A percentile compares a stretch with the other conserved stretches of the same genome.
phyloP scores from a whole-genome alignment of 1,140 invertebrate species.

The Cardiocondyla obscurior region DNA sequence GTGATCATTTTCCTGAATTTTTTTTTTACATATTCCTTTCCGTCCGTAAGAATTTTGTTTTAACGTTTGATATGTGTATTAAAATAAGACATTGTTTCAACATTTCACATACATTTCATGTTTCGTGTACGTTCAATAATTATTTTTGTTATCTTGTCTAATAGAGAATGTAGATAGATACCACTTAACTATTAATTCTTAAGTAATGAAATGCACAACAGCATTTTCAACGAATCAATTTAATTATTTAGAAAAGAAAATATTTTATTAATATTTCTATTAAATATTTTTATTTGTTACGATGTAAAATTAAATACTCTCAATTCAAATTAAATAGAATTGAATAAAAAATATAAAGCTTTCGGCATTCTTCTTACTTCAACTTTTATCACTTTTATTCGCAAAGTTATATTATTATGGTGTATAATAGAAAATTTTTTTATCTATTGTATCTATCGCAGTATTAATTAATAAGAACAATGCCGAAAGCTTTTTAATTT shows the following conservation, averaged over 20 bases:
- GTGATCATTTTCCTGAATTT: constrained; percentile 56
- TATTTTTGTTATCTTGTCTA: neutral
- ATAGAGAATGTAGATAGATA: neutral
- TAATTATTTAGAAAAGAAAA: neutral
- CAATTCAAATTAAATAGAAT: neutral
- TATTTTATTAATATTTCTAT: neutral
- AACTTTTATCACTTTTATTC: neutral
- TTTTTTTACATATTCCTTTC: neutral
- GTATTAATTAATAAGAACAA: neutral
- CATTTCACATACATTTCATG: neutral
- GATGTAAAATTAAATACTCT: neutral
- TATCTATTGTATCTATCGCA: neutral
- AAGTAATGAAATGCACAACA: neutral
- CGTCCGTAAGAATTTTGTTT: neutral
- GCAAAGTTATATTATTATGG: neutral
- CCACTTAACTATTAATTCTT: constrained; percentile 12
- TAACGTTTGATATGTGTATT: constrained; percentile 7
- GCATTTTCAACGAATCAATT: neutral
- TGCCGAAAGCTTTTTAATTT: constrained; percentile 43
- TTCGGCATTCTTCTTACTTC: neutral
- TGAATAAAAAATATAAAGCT: neutral
- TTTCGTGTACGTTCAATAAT: constrained; percentile 17
- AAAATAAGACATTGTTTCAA: neutral
- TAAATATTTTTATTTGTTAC: neutral
- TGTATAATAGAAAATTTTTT: neutral